Conservation (phyloP, 2,888 invertebrate genomes). For the Panopea generosa region DNA sequence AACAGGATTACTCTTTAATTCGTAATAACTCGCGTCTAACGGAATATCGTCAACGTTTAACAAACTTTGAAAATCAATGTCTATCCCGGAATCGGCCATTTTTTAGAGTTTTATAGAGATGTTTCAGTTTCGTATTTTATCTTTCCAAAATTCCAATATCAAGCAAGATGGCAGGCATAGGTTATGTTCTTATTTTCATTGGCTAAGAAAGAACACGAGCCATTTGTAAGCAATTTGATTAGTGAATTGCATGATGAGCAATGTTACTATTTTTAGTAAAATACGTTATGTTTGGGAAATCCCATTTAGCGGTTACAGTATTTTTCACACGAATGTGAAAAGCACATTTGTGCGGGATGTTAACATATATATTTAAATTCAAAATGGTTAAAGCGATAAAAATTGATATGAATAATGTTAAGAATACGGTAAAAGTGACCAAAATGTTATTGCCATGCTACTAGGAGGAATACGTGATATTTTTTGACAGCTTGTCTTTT, state of each 20-base stretch:
- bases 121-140: no score
- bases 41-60: constrained; percentile 51
- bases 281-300: constrained; percentile 36
- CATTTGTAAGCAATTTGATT: no score
- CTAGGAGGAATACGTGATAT: no score
- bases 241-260: constrained; percentile 2
- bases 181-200: constrained; percentile 10
- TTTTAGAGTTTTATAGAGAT: background rate
- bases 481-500: no score
- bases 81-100: constrained; percentile 78
- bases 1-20: constrained; percentile 74
- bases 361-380: no score
- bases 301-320: constrained; percentile 7
- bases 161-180: constrained; percentile 16
- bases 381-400: no score
- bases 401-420: no score
- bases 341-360: no score
- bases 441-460: no score
- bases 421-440: no score
- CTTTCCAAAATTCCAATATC: no score
- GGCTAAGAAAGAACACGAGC: constrained; percentile 14
- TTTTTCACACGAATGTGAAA: background rate
- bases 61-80: constrained; percentile 65
- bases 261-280: constrained; percentile 40
- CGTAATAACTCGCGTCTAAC: constrained; percentile 65